These are phyloP conservation scores for Campylomormyrus numenius DNA, from an alignment of 2,113 vertebrate genomes.

Conservation along the genomic window DNA sequence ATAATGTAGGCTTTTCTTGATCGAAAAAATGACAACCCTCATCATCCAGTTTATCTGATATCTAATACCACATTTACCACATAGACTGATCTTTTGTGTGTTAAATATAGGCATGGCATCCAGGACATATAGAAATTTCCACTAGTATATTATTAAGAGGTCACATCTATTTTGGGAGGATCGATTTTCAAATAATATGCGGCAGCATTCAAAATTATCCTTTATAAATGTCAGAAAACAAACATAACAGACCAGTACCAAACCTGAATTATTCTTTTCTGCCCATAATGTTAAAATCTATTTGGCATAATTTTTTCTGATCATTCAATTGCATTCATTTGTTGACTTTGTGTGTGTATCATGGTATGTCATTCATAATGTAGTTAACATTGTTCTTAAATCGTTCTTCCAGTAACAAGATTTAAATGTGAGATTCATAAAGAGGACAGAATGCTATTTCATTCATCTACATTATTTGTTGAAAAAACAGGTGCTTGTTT, in stretches of 20 bases:
- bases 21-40: neutral
- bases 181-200: neutral
- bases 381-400: neutral
- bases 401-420: neutral
- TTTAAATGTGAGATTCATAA: neutral
- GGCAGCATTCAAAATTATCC: neutral
- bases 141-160: neutral
- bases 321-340: conserved; percentile 2
- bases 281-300: neutral
- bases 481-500: neutral
- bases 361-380: conserved; percentile 14
- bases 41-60: neutral
- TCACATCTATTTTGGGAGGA: neutral
- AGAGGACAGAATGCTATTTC: neutral
- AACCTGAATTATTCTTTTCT: neutral
- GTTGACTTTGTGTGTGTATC: neutral
- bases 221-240: conserved; percentile 6
- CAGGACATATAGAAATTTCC: neutral
- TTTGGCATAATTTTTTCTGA: neutral
- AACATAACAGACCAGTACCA: neutral
- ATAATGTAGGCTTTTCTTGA: neutral
- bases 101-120: neutral
- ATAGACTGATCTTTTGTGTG: neutral
- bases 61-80: neutral
- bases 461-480: conserved; percentile 8